These are phyloP conservation scores for Xenopus laevis DNA, from an alignment of 2,113 vertebrate species.

Conservation along the genomic window DNA sequence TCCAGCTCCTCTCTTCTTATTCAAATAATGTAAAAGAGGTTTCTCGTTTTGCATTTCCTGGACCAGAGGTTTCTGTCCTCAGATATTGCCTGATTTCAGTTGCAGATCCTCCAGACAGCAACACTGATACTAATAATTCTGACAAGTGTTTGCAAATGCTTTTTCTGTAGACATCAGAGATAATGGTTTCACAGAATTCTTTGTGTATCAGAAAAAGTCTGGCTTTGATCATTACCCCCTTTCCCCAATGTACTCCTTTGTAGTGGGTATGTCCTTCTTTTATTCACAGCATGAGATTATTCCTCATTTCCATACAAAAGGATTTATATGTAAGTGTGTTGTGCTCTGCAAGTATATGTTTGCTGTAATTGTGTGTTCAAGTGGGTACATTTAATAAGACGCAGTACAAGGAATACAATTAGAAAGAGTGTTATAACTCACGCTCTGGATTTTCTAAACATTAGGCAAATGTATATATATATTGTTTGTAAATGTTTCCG, in stretches of 20 bases:
- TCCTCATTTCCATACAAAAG: constrained; percentile 36
- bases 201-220: constrained; percentile 26
- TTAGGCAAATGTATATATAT: too few species aligned
- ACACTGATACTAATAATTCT: constrained; percentile 16
- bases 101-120: background rate
- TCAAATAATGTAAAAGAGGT: too few species aligned
- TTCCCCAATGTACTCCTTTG: constrained; percentile 1
- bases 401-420: too few species aligned
- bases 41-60: too few species aligned
- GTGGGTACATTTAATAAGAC: too few species aligned
- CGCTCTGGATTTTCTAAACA: too few species aligned
- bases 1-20: too few species aligned
- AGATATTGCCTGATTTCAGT: background rate
- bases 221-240: constrained; percentile 19
- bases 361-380: too few species aligned
- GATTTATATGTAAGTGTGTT: background rate
- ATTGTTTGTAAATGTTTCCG: too few species aligned
- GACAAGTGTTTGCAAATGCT: constrained; percentile 16
- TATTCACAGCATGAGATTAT: constrained; percentile 10
- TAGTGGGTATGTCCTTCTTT: constrained; percentile 24
- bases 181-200: constrained; percentile 14
- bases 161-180: constrained; percentile 5
- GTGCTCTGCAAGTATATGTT: background rate
- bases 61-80: too few species aligned
- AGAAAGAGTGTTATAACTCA: too few species aligned